Evolutionary conservation across 2,797 vertebrate species (phyloP), one percentile per base, ranked within the genome.

Genomic region (Sebastes ruberrimus): DNA sequence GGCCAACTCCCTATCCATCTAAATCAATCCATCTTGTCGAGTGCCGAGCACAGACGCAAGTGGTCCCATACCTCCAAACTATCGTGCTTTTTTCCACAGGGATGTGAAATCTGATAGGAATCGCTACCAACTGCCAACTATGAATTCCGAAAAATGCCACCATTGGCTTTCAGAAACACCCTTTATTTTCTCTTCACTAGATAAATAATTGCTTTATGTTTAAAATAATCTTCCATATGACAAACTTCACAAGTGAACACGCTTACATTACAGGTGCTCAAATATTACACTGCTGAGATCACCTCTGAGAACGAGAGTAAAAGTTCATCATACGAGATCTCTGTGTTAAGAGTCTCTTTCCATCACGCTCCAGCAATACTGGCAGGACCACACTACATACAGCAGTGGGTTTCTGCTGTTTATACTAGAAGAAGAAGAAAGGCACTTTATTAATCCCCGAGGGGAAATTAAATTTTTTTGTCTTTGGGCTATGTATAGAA

Each of bases 361-460:
- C 38, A 42, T 42, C 38, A 0, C 38, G 5, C 38, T 42, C 13
- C 38, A 42, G 38, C 14, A 42, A 42, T 42, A 42, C 38, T 42
- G 38, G 38, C 38, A 42, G 0, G 0, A 42, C 14, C 38, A 42
- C 38, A 42, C 38, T 42, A 42, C 38, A 42, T 16, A 42, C 38
- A 42, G 38, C 38, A 42, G 38, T 42, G 38, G 38, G 38, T 42
- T 16, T 42, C 38, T 42, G 38, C 38, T 42, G 38, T 42, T 42
- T 42, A 42, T 42, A 42, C 14, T 16, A 16, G 38, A 35, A 35
- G 35, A 35, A 38, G 38, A 42, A 42, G 38, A 42, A 42, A 42
- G 38, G 38, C 14, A 0, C 38, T 42, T 42, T 42, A 42, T 42
- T 42, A 0, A 42, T 0, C 38, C 38, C 38, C 2, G 38, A 42